Percentiles rank a stretch among this genome's conserved stretches.
Evolutionary conservation across 2,113 vertebrate genomes (phyloP).

Genomic region (Solea senegalensis): DNA sequence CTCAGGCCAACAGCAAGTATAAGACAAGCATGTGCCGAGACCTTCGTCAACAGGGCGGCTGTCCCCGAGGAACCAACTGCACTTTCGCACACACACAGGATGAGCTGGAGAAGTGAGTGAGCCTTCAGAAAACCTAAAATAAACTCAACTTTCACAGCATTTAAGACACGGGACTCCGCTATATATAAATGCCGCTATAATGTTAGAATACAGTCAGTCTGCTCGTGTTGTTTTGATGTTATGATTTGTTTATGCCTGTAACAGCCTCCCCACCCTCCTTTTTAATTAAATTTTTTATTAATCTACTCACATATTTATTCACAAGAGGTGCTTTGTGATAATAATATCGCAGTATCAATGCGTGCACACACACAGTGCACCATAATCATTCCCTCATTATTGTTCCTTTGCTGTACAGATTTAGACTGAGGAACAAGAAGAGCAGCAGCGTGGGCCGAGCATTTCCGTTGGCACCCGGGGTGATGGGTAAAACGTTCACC

Average conservation of each 20-base stretch:
- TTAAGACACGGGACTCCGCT: not conserved
- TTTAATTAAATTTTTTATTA: conserved; percentile 11
- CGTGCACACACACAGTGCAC: not conserved
- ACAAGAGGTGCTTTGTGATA: not conserved
- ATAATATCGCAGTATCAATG: not conserved
- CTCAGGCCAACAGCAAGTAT: conserved; percentile 96
- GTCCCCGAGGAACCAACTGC: conserved; percentile 93
- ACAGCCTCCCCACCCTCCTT: not conserved
- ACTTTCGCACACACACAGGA: conserved; percentile 98
- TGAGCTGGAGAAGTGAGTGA: conserved; percentile 94
- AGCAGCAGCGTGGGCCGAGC: conserved; percentile 86
- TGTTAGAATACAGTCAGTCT: not conserved
- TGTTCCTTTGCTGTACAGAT: conserved; percentile 73
- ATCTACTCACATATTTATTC: conserved; percentile 1
- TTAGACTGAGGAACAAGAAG: conserved; percentile 95
- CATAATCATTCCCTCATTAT: conserved; percentile 9
- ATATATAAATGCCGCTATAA: too few relatives aligned
- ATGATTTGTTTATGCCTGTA: not conserved
- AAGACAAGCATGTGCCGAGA: conserved; percentile 99
- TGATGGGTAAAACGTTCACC: conserved; percentile 77
- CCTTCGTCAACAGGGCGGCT: conserved; percentile 94
- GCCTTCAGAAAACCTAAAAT: not conserved
- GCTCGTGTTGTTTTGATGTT: not conserved
- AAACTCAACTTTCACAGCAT: not conserved
- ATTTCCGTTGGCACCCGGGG: conserved; percentile 80